Percentiles rank a stretch among this genome's conserved stretches.
Conservation (phyloP, 1,140 invertebrate species). For the Coptotermes formosanus region DNA sequence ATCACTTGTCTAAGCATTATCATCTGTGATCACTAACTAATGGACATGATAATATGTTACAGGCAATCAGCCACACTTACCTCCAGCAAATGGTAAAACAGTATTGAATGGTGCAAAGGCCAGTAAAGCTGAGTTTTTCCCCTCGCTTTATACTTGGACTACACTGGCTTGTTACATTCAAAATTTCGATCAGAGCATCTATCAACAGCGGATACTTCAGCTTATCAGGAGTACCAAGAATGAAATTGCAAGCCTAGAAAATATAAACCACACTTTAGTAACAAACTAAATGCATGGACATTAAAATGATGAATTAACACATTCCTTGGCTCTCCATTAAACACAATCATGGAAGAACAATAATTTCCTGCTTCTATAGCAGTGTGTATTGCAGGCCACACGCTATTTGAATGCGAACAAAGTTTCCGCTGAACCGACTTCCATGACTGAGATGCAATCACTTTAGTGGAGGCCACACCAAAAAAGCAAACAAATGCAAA, state of each 20-base stretch:
- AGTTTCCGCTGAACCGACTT: no score
- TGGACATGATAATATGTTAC: not conserved
- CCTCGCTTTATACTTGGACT: slow-evolving; percentile 48
- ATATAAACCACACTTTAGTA: not conserved
- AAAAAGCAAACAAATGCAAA: no score
- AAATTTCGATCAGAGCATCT: slow-evolving; percentile 79
- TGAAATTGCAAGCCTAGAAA: slow-evolving; percentile 81
- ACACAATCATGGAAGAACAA: no score
- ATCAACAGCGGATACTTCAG: slow-evolving; percentile 85
- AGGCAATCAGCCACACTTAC: slow-evolving; percentile 44
- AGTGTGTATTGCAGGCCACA: no score
- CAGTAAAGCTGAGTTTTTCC: slow-evolving; percentile 62
- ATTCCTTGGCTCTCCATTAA: no score
- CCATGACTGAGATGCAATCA: no score
- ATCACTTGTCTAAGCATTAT: no score
- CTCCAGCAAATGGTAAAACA: slow-evolving; percentile 87
- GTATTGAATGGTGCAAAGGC: slow-evolving; percentile 83
- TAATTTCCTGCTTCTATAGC: no score
- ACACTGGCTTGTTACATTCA: slow-evolving; percentile 66
- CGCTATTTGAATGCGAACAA: no score
- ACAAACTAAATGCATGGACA: no score
- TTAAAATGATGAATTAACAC: no score
- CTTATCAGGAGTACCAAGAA: slow-evolving; percentile 85
- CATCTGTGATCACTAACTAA: not conserved
- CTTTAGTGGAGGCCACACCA: no score